Evolutionary conservation across 2,888 invertebrate genomes (phyloP).

Genomic region (Minunthozetes semirufus): DNA sequence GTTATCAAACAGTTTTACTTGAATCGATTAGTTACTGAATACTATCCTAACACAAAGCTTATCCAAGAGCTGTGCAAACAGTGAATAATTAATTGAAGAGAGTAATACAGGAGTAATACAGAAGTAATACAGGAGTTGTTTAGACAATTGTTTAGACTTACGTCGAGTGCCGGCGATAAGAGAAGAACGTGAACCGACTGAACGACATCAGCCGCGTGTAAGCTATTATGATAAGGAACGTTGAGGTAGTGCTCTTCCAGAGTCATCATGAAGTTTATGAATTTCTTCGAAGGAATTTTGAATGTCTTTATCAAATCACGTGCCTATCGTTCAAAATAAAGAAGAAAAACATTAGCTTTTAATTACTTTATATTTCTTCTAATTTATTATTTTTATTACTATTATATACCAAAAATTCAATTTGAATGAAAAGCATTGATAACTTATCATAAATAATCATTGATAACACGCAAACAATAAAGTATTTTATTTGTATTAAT

Average conservation of each 20-base stretch:
- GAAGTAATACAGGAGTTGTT: neutral
- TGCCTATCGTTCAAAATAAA: slow-evolving; percentile 13
- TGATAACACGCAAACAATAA: too few species aligned
- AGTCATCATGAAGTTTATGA: slow-evolving; percentile 93
- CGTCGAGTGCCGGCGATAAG: slow-evolving; percentile 89
- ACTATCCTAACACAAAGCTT: neutral
- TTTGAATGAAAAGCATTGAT: too few species aligned
- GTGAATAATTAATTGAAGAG: neutral
- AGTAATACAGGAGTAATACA: too few species aligned
- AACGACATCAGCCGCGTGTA: slow-evolving; percentile 96
- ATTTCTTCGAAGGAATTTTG: slow-evolving; percentile 86
- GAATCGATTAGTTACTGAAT: too few species aligned
- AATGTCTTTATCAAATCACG: slow-evolving; percentile 80
- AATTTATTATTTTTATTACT: neutral
- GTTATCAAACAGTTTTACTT: too few species aligned
- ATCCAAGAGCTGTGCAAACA: neutral
- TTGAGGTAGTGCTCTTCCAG: slow-evolving; percentile 97
- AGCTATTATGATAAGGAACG: slow-evolving; percentile 97
- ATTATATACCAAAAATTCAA: too few species aligned
- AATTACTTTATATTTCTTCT: neutral
- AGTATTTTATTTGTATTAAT: too few species aligned
- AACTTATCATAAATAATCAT: too few species aligned
- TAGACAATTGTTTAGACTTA: slow-evolving; percentile 46
- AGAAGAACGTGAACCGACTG: slow-evolving; percentile 95
- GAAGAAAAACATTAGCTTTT: too few species aligned